phyloP scores from a whole-genome alignment of 2,888 invertebrate genomes.

The Lithophane semibrunnea region DNA sequence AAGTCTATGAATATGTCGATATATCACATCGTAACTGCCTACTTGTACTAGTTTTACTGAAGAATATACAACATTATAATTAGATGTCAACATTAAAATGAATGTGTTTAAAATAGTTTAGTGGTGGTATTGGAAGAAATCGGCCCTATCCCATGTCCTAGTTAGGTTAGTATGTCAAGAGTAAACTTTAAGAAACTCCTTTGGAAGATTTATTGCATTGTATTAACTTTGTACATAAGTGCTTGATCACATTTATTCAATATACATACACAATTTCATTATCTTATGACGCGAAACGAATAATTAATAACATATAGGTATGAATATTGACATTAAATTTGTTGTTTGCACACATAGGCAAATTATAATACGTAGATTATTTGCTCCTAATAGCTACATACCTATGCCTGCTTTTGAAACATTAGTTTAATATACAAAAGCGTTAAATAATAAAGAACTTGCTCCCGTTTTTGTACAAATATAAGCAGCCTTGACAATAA shows the following conservation, averaged over 20 bases:
- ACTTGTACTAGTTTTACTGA: slow-evolving; percentile 70
- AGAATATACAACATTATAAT: slow-evolving; percentile 70
- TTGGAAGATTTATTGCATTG: slow-evolving; percentile 52
- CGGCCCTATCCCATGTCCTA: slow-evolving; percentile 16
- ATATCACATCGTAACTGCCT: slow-evolving; percentile 76
- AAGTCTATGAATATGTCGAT: slow-evolving; percentile 69
- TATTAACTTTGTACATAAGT: slow-evolving; percentile 59
- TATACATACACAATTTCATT: slow-evolving; percentile 30
- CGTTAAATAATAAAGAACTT: slow-evolving; percentile 68
- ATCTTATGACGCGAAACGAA: slow-evolving; percentile 19
- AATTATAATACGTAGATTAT: slow-evolving; percentile 17
- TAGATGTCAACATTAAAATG: slow-evolving; percentile 51
- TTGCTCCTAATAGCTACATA: slow-evolving; percentile 9
- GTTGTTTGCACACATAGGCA: slow-evolving; percentile 33
- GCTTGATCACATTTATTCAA: slow-evolving; percentile 45
- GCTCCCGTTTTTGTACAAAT: slow-evolving; percentile 76
- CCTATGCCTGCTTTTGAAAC: slow-evolving; percentile 22
- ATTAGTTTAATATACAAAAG: slow-evolving; percentile 42
- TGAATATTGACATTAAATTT: slow-evolving; percentile 29
- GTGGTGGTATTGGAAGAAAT: slow-evolving; percentile 45
- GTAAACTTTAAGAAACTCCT: slow-evolving; percentile 20
- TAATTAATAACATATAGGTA: slow-evolving; percentile 13
- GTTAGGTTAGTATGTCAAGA: background rate
- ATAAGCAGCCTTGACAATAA: slow-evolving; percentile 53
- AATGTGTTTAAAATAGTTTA: slow-evolving; percentile 39